Percentiles rank a stretch among this genome's conserved stretches.
phyloP scores from a whole-genome alignment of 2,797 vertebrate genomes.

The Sebastes goodei region DNA sequence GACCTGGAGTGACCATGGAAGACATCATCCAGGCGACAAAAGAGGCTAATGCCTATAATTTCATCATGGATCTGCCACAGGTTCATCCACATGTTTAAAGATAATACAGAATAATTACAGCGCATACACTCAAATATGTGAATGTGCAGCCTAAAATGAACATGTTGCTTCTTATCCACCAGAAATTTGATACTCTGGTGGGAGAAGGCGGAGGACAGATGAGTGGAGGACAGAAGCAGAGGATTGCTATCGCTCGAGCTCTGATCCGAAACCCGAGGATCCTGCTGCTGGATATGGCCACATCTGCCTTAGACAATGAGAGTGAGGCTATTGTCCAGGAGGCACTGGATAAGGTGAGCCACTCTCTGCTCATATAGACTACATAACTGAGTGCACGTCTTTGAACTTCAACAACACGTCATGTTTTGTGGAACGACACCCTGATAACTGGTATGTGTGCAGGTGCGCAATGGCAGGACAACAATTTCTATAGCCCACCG shows the following conservation, averaged over 20 bases:
- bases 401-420: neutral
- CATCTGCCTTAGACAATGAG: constrained; percentile 86
- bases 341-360: constrained; percentile 78
- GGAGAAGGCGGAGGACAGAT: constrained; percentile 87
- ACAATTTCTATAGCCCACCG: constrained; percentile 87
- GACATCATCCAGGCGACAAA: constrained; percentile 81
- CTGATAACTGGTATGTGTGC: neutral
- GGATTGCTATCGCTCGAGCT: constrained; percentile 85
- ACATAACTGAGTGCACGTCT: neutral
- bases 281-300: constrained; percentile 86
- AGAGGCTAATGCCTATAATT: constrained; percentile 84
- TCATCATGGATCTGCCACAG: constrained; percentile 85
- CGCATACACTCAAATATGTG: neutral
- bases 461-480: constrained; percentile 82
- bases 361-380: neutral
- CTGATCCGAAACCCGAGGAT: constrained; percentile 85
- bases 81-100: constrained; percentile 48
- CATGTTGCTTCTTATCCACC: neutral
- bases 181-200: constrained; percentile 86
- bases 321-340: constrained; percentile 84
- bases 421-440: neutral
- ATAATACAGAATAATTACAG: neutral
- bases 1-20: constrained; percentile 76
- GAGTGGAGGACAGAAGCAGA: constrained; percentile 88
- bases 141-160: neutral